phyloP scores from a whole-genome alignment of 1,140 invertebrate genomes.

The Babylonia areolata region DNA sequence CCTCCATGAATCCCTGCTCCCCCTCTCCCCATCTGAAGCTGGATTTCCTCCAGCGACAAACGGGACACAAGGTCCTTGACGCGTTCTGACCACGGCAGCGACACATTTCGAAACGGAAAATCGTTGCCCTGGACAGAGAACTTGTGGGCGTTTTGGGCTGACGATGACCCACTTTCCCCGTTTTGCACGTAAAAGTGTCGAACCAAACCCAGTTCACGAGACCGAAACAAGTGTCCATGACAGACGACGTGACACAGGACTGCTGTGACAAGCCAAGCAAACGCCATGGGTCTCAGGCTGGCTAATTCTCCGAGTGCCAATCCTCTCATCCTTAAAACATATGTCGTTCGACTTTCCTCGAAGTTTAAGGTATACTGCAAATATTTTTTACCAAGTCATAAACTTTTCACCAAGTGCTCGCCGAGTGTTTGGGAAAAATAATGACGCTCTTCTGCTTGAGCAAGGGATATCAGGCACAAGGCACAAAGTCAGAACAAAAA shows the following conservation, averaged over 20 bases:
- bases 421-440: not conserved
- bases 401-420: no score
- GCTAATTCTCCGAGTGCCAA: not conserved
- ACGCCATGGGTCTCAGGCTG: not conserved
- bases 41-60: conserved; percentile 67
- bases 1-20: conserved; percentile 65
- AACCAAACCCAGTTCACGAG: not conserved
- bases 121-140: conserved; percentile 14
- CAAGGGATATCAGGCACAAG: not conserved
- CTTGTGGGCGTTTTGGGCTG: not conserved
- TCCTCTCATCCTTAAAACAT: not conserved
- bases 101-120: conserved; percentile 66
- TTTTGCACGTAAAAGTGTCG: not conserved
- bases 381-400: not conserved
- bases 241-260: not conserved
- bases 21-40: conserved; percentile 68
- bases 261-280: not conserved
- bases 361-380: not conserved
- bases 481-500: not conserved
- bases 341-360: not conserved
- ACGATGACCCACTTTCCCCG: not conserved
- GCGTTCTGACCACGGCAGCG: conserved; percentile 64
- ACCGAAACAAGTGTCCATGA: not conserved
- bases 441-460: not conserved
- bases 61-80: conserved; percentile 69